phyloP scores from a whole-genome alignment of 2,888 invertebrate genomes.

The Pandemis heparana region DNA sequence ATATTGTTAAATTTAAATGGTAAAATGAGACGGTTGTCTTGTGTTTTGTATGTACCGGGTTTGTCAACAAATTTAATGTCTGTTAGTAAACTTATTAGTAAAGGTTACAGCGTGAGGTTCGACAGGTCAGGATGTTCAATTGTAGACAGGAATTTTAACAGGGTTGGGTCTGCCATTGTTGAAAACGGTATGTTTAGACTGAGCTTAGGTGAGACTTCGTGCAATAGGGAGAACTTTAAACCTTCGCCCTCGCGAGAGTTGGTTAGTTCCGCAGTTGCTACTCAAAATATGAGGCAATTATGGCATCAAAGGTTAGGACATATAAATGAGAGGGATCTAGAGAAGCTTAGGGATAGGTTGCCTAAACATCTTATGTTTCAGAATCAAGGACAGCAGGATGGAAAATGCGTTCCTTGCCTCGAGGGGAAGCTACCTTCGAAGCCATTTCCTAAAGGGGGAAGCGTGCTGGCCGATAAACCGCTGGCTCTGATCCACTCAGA shows the following conservation, averaged over 20 bases:
- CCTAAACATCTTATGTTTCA: not conserved
- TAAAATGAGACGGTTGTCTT: not conserved
- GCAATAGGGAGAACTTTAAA: not conserved
- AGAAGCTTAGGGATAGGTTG: too few species aligned
- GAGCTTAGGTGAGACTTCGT: not conserved
- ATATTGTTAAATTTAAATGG: not conserved
- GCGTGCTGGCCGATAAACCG: too few species aligned
- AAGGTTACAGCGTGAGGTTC: not conserved
- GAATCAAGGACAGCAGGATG: not conserved
- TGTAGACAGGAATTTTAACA: too few species aligned
- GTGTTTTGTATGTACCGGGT: not conserved
- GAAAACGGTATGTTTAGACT: not conserved
- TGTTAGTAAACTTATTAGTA: not conserved
- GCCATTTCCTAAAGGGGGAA: not conserved
- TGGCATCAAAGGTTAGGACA: too few species aligned
- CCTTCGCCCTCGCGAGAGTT: not conserved
- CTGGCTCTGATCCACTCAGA: too few species aligned
- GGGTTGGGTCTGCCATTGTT: not conserved
- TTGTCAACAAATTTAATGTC: not conserved
- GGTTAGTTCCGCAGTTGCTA: slow-evolving; percentile 8
- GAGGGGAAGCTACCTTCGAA: not conserved
- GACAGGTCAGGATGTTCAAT: not conserved
- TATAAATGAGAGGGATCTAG: too few species aligned
- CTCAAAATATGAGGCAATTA: not conserved
- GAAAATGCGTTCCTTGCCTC: not conserved